These are phyloP conservation scores for Tiliqua scincoides DNA, from an alignment of 2,113 vertebrate species.

Conservation along the genomic window DNA sequence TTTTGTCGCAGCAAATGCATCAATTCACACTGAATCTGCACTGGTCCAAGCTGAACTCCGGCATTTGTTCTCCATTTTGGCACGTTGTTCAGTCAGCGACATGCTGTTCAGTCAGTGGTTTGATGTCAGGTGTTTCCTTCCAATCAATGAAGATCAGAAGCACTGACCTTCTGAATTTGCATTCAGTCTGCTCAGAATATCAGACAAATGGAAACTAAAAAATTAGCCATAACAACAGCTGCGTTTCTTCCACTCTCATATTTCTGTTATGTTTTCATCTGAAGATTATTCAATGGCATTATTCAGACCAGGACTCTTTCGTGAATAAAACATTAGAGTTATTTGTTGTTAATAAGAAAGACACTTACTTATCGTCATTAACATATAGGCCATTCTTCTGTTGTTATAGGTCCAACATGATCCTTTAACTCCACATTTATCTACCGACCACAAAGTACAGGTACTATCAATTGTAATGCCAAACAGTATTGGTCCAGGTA, in stretches of 20 bases:
- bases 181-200: not conserved
- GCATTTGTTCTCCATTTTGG: not conserved
- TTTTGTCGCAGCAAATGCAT: not conserved
- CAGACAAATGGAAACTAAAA: not conserved
- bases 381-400: constrained; percentile 72
- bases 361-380: constrained; percentile 80
- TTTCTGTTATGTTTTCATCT: not conserved
- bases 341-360: constrained; percentile 11
- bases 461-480: constrained; percentile 78
- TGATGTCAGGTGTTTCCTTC: not conserved
- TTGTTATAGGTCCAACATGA: constrained; percentile 82
- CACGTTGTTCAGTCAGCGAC: not conserved
- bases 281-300: not conserved
- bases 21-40: not conserved
- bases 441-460: constrained; percentile 78
- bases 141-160: not conserved
- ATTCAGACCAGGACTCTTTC: not conserved
- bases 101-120: not conserved
- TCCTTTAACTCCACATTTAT: constrained; percentile 76
- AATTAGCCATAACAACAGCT: not conserved
- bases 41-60: not conserved
- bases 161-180: not conserved
- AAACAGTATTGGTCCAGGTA: constrained; percentile 85
- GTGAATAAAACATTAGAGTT: not conserved
- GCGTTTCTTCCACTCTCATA: not conserved